Base-by-base conservation (phyloP, 1,140 invertebrate species). In the Anastatus disparis region DNA sequence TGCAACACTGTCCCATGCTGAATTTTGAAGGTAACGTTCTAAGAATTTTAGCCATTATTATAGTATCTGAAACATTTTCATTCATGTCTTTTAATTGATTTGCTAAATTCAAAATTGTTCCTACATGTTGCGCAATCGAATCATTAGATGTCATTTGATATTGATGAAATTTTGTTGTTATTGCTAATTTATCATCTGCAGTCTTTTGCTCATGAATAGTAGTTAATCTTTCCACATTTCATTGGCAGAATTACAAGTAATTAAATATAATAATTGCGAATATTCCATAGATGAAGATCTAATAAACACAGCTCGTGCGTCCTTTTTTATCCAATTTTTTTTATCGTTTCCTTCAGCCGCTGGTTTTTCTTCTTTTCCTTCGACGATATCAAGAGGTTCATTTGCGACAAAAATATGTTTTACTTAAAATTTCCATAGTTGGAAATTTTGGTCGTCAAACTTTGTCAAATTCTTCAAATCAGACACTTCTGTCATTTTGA, bases 131-230 rank as follows among this genome's bases (percentile, higher is more conserved):
- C n/a, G n/a, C n/a, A n/a, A n/a, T n/a, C n/a, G n/a, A n/a, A n/a
- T n/a, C n/a, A n/a, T n/a, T n/a, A n/a, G n/a, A n/a, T n/a, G 29
- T 13, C 69, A 68, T 75, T 55, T 31, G 38, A 53, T 71, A 61
- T 12, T 70, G 66, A 27, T 77, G 74, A 52, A 75, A 77, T 40
- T 53, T 63, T 44, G 65, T 71, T 22, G 67, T 59, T 0, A 75
- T 15, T 17, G 44, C 42, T 3, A 74, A 29, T 27, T 75, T 74
- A 24, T 75, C 72, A n/a, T 55, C 29, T 15, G 58, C 65, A 46
- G 46, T 67, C 20, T 53, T 65, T 22, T 65, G 62, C 15, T 65
- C 48, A 40, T 53, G 46, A 9, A 65, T 53, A 3, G n/a, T 24
- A 1, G 48, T 53, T 6, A 65, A 48, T 13, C 53, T 64, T 13